Conservation (phyloP, 2,797 vertebrate genomes). For the Paguma larvata region DNA sequence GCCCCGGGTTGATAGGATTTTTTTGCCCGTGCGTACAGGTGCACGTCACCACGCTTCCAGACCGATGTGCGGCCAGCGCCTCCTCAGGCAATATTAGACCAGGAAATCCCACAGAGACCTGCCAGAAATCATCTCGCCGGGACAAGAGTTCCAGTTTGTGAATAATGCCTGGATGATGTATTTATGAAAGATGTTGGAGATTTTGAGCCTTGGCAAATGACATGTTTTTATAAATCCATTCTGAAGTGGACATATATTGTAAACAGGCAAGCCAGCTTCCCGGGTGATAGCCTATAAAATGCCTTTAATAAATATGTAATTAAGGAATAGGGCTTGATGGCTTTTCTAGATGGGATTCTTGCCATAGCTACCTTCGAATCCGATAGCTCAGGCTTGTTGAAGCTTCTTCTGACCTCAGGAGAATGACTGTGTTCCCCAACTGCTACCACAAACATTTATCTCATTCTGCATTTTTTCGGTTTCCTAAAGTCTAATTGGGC, state of each 20-base stretch:
- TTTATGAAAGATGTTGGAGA: slow-evolving; percentile 77
- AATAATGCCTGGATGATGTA: slow-evolving; percentile 59
- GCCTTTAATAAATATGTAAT: slow-evolving; percentile 76
- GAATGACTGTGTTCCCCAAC: slow-evolving; percentile 63
- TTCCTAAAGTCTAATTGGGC: slow-evolving; percentile 84
- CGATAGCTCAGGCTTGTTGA: slow-evolving; percentile 60
- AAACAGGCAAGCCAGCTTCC: slow-evolving; percentile 81
- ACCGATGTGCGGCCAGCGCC: neutral
- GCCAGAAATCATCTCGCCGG: slow-evolving; percentile 54
- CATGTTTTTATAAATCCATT: slow-evolving; percentile 82
- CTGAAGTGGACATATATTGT: slow-evolving; percentile 78
- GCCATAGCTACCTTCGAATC: slow-evolving; percentile 69
- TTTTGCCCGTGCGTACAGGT: neutral
- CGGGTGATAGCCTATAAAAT: slow-evolving; percentile 73
- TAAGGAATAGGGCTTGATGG: slow-evolving; percentile 59
- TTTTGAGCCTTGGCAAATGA: slow-evolving; percentile 77
- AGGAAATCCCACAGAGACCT: slow-evolving; percentile 34
- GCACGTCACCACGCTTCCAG: neutral
- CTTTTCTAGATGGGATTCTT: slow-evolving; percentile 62
- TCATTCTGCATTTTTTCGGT: slow-evolving; percentile 82
- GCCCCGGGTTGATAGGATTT: neutral
- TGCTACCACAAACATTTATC: slow-evolving; percentile 79
- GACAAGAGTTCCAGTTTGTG: slow-evolving; percentile 54
- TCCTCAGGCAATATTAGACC: neutral
- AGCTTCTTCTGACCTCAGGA: slow-evolving; percentile 69